Evolutionary conservation across 1,140 invertebrate genomes (phyloP).

Genomic region (Rhizoglyphus robini): DNA sequence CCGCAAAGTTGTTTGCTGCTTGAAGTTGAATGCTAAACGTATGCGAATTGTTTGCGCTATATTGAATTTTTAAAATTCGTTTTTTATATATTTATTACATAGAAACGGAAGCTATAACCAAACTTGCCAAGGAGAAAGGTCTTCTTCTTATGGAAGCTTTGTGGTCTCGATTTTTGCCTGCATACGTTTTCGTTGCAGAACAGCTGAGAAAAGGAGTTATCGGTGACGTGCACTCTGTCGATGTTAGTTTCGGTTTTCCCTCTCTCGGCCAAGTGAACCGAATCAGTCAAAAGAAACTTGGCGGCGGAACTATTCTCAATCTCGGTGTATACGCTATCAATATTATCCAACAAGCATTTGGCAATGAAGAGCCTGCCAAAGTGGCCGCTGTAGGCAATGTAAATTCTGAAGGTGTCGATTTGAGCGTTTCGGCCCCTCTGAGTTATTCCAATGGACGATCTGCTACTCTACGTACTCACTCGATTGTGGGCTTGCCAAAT

Average conservation of each 20-base stretch:
- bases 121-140: slow-evolving; percentile 41
- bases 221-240: slow-evolving; percentile 53
- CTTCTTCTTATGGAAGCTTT: slow-evolving; percentile 42
- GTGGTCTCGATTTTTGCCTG: slow-evolving; percentile 67
- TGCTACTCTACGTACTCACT: slow-evolving; percentile 46
- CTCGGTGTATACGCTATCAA: slow-evolving; percentile 69
- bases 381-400: slow-evolving; percentile 46
- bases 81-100: not conserved
- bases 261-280: slow-evolving; percentile 43
- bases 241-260: slow-evolving; percentile 49
- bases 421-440: slow-evolving; percentile 45
- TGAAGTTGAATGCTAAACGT: slow-evolving; percentile 48
- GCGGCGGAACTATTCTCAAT: slow-evolving; percentile 65
- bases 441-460: slow-evolving; percentile 47
- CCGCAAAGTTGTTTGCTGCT: slow-evolving; percentile 54
- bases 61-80: not conserved
- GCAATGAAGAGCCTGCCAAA: slow-evolving; percentile 46
- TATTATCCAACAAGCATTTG: slow-evolving; percentile 53
- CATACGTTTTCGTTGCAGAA: slow-evolving; percentile 48
- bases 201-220: slow-evolving; percentile 47
- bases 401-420: slow-evolving; percentile 53
- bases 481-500: slow-evolving; percentile 42
- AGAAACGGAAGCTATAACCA: slow-evolving; percentile 45
- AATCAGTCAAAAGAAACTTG: slow-evolving; percentile 48
- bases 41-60: slow-evolving; percentile 15